Conservation (phyloP, 2,113 vertebrate genomes). For the Eublepharis macularius region DNA sequence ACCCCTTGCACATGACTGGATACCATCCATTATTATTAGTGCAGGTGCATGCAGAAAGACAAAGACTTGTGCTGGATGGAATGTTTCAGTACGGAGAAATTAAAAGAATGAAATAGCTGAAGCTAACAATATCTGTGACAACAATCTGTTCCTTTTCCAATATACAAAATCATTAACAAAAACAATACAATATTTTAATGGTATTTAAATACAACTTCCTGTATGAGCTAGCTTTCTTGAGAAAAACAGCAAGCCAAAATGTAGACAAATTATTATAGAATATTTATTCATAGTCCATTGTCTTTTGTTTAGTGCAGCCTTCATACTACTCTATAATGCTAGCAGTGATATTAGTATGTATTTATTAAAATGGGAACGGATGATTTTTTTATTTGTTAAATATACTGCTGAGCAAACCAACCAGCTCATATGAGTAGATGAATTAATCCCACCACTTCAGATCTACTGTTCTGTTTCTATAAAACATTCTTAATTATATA, state of each 20-base stretch:
- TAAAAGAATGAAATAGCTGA: not conserved
- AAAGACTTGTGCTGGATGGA: not conserved
- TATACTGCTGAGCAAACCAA: not conserved
- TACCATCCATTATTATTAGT: not conserved
- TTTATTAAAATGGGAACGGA: not conserved
- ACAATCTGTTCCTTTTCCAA: not conserved
- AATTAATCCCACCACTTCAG: too few relatives aligned
- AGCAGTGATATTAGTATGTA: not conserved
- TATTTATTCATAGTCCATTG: not conserved
- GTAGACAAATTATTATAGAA: not conserved
- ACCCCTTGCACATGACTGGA: not conserved
- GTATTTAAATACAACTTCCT: too few relatives aligned
- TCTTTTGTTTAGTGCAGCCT: not conserved
- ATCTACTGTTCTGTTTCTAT: not conserved
- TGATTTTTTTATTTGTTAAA: not conserved
- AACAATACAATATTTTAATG: too few relatives aligned
- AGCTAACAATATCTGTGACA: not conserved
- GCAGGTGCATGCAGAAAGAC: slow-evolving; percentile 2
- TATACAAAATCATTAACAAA: not conserved
- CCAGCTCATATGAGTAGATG: not conserved
- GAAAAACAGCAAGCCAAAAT: not conserved
- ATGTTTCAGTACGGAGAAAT: not conserved
- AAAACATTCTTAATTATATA: not conserved
- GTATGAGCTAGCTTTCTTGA: not conserved
- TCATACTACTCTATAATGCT: not conserved